phyloP scores from a whole-genome alignment of 1,140 invertebrate species.

The Diuraphis noxia region DNA sequence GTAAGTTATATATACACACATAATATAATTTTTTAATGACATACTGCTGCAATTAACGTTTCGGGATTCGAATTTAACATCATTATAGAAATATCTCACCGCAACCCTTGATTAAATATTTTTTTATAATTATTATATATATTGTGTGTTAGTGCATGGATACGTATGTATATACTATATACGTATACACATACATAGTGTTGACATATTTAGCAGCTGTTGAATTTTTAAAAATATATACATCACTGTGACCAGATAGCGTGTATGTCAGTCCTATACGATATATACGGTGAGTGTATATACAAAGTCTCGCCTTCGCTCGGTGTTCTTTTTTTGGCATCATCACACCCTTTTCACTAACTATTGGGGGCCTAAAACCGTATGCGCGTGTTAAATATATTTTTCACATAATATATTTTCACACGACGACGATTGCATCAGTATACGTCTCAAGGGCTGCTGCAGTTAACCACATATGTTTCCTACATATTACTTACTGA shows the following conservation, averaged over 20 bases:
- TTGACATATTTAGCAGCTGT: constrained; percentile 49
- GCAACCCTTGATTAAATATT: neutral
- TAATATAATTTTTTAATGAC: neutral
- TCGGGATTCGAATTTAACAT: neutral
- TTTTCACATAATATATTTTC: constrained; percentile 45
- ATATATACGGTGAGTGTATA: neutral
- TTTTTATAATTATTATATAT: constrained; percentile 21
- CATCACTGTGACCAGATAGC: constrained; percentile 24
- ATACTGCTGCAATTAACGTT: neutral
- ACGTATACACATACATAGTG: neutral
- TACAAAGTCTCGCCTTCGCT: constrained; percentile 28
- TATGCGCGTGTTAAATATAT: constrained; percentile 17
- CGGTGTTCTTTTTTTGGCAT: constrained; percentile 43
- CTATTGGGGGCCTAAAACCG: constrained; percentile 45
- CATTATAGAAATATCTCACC: neutral
- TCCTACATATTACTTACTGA: constrained; percentile 39
- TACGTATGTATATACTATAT: neutral
- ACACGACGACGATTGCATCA: constrained; percentile 46
- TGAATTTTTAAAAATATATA: constrained; percentile 50
- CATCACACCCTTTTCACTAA: constrained; percentile 49
- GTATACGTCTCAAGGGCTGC: constrained; percentile 41
- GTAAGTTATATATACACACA: neutral
- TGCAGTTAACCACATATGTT: constrained; percentile 44
- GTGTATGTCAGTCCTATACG: constrained; percentile 13
- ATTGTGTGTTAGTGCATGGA: neutral